Conservation (phyloP, 2,797 vertebrate genomes). For the Mycteria americana region DNA sequence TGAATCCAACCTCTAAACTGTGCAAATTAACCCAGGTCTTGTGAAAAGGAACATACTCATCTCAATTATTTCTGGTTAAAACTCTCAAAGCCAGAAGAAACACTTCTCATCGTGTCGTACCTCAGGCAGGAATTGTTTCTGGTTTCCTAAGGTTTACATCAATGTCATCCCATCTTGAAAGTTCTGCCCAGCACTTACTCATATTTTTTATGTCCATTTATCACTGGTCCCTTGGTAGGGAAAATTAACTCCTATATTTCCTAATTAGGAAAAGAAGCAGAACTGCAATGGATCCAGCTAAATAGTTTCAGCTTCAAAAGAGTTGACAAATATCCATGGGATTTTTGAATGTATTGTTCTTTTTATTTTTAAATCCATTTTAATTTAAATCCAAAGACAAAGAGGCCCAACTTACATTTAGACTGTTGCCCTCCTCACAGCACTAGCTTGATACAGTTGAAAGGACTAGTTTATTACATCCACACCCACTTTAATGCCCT, state of each 20-base stretch:
- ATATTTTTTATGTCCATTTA: slow-evolving; percentile 12
- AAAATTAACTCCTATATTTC: slow-evolving; percentile 54
- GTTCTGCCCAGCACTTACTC: background rate
- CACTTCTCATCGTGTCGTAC: background rate
- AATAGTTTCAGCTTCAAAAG: background rate
- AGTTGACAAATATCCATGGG: background rate
- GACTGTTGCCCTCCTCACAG: background rate
- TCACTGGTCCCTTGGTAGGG: background rate
- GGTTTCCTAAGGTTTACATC: slow-evolving; percentile 23
- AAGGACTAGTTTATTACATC: background rate
- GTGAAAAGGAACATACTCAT: background rate
- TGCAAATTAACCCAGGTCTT: background rate
- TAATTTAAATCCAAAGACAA: background rate
- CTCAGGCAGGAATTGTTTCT: slow-evolving; percentile 18
- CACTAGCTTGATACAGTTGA: background rate
- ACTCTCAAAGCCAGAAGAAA: slow-evolving; percentile 41
- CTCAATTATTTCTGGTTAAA: slow-evolving; percentile 10
- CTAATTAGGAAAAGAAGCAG: slow-evolving; percentile 64
- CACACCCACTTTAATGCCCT: background rate
- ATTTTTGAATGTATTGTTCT: background rate
- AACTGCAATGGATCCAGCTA: background rate
- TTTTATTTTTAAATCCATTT: background rate
- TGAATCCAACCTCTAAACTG: background rate
- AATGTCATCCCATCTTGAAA: background rate
- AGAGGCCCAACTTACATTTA: background rate